phyloP scores from a whole-genome alignment of 2,113 vertebrate genomes.

The Mormyrus iriodes region DNA sequence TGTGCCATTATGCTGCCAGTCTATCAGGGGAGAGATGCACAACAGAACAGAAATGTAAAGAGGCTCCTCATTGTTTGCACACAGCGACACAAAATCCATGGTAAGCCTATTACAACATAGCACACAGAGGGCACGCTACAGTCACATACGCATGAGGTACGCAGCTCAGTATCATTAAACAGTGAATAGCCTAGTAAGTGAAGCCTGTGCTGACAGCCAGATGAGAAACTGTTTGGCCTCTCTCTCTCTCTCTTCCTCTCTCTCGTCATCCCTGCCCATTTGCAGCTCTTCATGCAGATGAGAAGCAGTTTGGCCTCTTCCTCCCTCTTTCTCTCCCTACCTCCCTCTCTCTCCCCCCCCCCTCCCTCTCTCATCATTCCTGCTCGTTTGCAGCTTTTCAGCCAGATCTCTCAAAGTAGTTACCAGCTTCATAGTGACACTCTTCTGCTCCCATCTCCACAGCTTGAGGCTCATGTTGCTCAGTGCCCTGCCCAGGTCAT shows the following conservation, averaged over 20 bases:
- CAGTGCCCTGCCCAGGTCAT: constrained; percentile 57
- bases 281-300: background rate
- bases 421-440: constrained; percentile 90
- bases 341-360: background rate
- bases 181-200: background rate
- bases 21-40: too few species aligned
- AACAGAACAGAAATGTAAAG: background rate
- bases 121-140: background rate
- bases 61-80: background rate
- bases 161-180: background rate
- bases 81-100: background rate
- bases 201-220: background rate
- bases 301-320: background rate
- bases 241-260: background rate
- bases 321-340: background rate
- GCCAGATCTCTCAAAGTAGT: constrained; percentile 30
- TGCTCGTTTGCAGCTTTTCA: background rate
- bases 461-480: constrained; percentile 78
- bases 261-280: background rate
- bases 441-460: constrained; percentile 85
- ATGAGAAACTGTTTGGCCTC: background rate
- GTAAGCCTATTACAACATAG: background rate
- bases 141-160: background rate
- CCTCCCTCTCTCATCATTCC: background rate
- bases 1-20: background rate